These are phyloP conservation scores for Syngnathoides biaculeatus DNA, from an alignment of 2,113 vertebrate species.

Conservation along the genomic window DNA sequence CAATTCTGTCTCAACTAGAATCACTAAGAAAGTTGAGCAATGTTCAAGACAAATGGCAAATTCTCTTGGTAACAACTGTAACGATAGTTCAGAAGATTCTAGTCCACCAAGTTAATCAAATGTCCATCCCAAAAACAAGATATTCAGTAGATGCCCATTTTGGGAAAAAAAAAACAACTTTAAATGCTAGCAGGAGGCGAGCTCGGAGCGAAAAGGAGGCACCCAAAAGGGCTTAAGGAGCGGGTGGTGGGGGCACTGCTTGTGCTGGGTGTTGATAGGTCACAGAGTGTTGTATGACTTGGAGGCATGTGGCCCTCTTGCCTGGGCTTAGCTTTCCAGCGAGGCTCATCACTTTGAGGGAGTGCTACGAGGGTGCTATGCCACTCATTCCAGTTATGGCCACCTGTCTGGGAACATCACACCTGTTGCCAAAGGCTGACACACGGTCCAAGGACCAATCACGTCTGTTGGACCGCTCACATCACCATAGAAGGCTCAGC, in stretches of 20 bases:
- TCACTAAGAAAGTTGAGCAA: too few species aligned
- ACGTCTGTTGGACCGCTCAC: slow-evolving; percentile 34
- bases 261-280: slow-evolving; percentile 42
- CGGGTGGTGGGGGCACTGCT: slow-evolving; percentile 36
- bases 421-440: slow-evolving; percentile 75
- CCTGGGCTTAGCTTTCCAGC: slow-evolving; percentile 57
- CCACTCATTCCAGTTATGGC: slow-evolving; percentile 71
- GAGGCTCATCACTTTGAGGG: slow-evolving; percentile 71
- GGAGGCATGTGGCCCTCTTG: slow-evolving; percentile 54
- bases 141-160: slow-evolving; percentile 49
- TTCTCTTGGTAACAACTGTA: too few species aligned
- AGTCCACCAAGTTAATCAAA: neutral
- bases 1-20: too few species aligned
- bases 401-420: slow-evolving; percentile 74
- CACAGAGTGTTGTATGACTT: slow-evolving; percentile 69
- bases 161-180: slow-evolving; percentile 47
- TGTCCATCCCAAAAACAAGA: slow-evolving; percentile 2
- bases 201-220: slow-evolving; percentile 43
- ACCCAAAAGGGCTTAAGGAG: slow-evolving; percentile 51
- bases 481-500: slow-evolving; percentile 75
- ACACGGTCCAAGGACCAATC: slow-evolving; percentile 65
- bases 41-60: too few species aligned
- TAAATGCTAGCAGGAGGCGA: neutral
- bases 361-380: slow-evolving; percentile 72
- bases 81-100: too few species aligned